Evolutionary conservation across 2,797 vertebrate genomes (phyloP).

Genomic region (Ataeniobius toweri): DNA sequence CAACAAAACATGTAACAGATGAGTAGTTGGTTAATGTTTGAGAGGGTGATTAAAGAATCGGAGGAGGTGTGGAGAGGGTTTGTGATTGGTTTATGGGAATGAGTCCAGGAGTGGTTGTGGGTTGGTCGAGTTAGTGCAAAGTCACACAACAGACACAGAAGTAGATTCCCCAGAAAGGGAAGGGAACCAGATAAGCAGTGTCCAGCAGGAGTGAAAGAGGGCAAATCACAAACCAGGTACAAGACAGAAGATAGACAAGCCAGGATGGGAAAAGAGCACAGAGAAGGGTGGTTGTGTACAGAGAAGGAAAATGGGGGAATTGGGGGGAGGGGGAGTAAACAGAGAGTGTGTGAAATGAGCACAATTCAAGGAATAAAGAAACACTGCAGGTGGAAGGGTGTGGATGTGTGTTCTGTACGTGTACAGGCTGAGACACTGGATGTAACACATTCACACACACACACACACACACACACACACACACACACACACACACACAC

Average conservation of each 20-base stretch:
- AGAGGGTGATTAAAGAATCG: not conserved
- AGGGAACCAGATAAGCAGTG: slow-evolving; percentile 24
- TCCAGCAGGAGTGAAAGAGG: slow-evolving; percentile 60
- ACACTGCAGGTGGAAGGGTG: slow-evolving; percentile 38
- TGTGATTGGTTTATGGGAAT: slow-evolving; percentile 12
- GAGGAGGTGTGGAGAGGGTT: slow-evolving; percentile 4
- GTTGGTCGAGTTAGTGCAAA: slow-evolving; percentile 37
- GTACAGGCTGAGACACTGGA: not conserved
- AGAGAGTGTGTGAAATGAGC: slow-evolving; percentile 55
- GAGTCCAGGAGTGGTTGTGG: slow-evolving; percentile 22
- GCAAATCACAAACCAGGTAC: slow-evolving; percentile 40
- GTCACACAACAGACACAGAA: slow-evolving; percentile 34
- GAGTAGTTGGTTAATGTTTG: not conserved
- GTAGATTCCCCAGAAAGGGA: slow-evolving; percentile 19
- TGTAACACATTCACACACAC: slow-evolving; percentile 14
- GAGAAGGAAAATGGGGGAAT: not conserved
- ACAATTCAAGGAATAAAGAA: slow-evolving; percentile 10
- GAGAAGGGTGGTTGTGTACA: slow-evolving; percentile 23
- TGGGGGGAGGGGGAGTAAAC: slow-evolving; percentile 13
- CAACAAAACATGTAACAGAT: not conserved
- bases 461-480: slow-evolving; percentile 11
- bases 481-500: slow-evolving; percentile 8
- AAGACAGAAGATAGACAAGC: slow-evolving; percentile 12
- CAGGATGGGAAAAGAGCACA: not conserved
- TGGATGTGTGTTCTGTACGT: slow-evolving; percentile 27